Evolutionary conservation across 1,140 invertebrate genomes (phyloP).

Genomic region (Penaeus chinensis): DNA sequence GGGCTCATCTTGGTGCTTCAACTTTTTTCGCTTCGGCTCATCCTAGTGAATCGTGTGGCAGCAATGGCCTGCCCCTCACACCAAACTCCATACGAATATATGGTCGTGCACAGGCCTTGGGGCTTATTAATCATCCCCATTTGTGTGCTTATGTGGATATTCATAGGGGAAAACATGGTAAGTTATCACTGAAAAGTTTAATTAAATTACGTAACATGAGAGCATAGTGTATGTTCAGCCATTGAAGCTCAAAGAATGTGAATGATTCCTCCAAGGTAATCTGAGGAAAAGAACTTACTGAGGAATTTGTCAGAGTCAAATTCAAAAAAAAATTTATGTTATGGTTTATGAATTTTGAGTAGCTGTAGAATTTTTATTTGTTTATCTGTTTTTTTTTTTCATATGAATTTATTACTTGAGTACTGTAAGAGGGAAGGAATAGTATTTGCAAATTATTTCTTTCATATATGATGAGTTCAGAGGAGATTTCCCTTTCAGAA

Average conservation of each 20-base stretch:
- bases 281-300: too few species aligned
- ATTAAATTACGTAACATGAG: too few species aligned
- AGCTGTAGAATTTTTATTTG: slow-evolving; percentile 46
- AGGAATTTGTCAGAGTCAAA: too few species aligned
- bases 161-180: slow-evolving; percentile 93
- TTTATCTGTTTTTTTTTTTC: neutral
- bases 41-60: slow-evolving; percentile 91
- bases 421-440: too few species aligned
- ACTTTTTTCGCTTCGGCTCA: slow-evolving; percentile 83
- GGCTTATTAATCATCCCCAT: slow-evolving; percentile 82
- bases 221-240: too few species aligned
- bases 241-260: too few species aligned
- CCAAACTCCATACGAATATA: slow-evolving; percentile 95
- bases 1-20: slow-evolving; percentile 59
- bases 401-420: too few species aligned
- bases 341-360: too few species aligned
- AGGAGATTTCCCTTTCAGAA: slow-evolving; percentile 76
- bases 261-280: too few species aligned
- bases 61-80: slow-evolving; percentile 93
- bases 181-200: slow-evolving; percentile 62
- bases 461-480: slow-evolving; percentile 58
- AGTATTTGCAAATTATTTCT: slow-evolving; percentile 16
- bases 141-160: slow-evolving; percentile 92
- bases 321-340: too few species aligned
- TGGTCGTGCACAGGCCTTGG: slow-evolving; percentile 86